Evolutionary conservation across 2,888 invertebrate species (phyloP), one percentile per base, ranked within the genome.

Genomic region (Sepiola atlantica): DNA sequence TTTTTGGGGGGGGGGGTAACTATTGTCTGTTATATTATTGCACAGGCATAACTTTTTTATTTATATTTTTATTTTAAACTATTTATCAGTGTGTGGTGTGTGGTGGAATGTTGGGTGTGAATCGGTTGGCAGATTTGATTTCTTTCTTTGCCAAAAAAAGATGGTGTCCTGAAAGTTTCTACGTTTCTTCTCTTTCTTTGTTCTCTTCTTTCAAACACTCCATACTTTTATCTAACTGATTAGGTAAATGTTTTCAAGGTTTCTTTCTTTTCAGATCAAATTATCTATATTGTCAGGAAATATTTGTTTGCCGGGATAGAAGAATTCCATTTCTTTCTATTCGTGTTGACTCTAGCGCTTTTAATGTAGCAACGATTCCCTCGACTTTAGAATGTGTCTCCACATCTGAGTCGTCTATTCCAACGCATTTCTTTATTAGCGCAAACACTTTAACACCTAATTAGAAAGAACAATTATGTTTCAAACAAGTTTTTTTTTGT

Each of bases 271-370:
- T 32, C 16, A 77, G 77, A 77, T n/a, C 77, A 77, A 77, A 77
- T 77, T 77, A 77, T 77, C 77, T 77, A 32, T 77, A 77, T 77
- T 77, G 77, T 77, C 77, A 77, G n/a, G n/a, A 77, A 77, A 77
- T 77, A 77, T 77, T n/a, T 77, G 77, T 77, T 77, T n/a, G 77
- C n/a, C 77, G 14, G n/a, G n/a, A 32, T n/a, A n/a, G 77, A n/a
- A 77, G 77, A 77, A 77, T 77, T 32, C n/a, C 77, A 32, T 32
- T 77, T 77, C 77, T 77, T 77, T 77, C n/a, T 77, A 6, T 61
- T 61, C 3, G 21, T 21, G 77, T 77, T 77, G n/a, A 32, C n/a
- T 77, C n/a, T 77, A n/a, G 32, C 32, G n/a, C n/a, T 18, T 77
- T 77, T 18, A n/a, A 14, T 77, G n/a, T 77, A n/a, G n/a, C 77